A percentile compares a stretch with the other conserved stretches of the same genome.
phyloP scores from a whole-genome alignment of 2,888 invertebrate genomes.

The Metacarcinus magister region DNA sequence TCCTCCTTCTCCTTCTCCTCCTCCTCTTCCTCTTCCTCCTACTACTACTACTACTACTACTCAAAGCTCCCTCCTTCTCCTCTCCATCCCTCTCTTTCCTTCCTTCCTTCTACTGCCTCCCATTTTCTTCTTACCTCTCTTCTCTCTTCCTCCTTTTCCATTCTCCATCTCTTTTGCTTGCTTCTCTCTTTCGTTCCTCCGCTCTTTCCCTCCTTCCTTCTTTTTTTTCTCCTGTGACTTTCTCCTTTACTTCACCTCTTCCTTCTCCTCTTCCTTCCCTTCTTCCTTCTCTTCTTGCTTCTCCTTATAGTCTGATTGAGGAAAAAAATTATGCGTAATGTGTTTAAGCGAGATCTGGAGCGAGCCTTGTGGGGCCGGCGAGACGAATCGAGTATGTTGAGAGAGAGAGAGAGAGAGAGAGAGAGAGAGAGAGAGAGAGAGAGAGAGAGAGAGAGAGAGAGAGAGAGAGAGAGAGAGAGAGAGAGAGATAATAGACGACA shows the following conservation, averaged over 20 bases:
- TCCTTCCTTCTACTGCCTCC: neutral
- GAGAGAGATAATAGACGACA: neutral
- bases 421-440: constrained; percentile 26
- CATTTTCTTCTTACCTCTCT: neutral
- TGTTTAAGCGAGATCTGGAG: neutral
- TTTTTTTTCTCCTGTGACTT: no score
- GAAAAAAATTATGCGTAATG: neutral
- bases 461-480: neutral
- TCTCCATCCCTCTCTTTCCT: neutral
- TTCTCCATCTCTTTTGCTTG: neutral
- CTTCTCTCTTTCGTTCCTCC: neutral
- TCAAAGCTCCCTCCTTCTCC: neutral
- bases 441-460: constrained; percentile 18
- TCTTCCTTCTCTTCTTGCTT: neutral
- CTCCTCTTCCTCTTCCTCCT: neutral
- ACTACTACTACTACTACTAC: no score
- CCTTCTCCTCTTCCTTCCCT: neutral
- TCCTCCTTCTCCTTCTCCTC: neutral
- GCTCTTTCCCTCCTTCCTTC: neutral
- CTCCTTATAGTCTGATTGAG: neutral
- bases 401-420: constrained; percentile 26
- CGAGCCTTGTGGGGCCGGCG: neutral
- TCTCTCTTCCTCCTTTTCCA: neutral
- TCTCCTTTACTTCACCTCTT: neutral
- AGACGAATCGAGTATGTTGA: neutral